phyloP scores from a whole-genome alignment of 2,797 vertebrate species.

The Neosilurus hyrtlii region DNA sequence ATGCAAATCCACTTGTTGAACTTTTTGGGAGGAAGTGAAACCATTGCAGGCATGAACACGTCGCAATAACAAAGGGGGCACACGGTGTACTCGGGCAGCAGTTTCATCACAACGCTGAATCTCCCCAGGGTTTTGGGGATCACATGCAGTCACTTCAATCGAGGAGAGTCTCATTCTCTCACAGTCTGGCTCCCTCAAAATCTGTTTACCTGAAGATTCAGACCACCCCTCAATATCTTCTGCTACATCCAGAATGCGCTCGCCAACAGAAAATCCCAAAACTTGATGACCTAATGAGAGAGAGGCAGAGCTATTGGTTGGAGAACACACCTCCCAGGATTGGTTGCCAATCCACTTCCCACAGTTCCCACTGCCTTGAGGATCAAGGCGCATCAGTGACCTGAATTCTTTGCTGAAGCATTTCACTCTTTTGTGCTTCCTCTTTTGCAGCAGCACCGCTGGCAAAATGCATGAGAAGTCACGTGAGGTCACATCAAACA shows the following conservation, averaged over 20 bases:
- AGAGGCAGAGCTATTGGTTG: constrained; percentile 58
- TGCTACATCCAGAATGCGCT: constrained; percentile 39
- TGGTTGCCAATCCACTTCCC: constrained; percentile 33
- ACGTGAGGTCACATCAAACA: constrained; percentile 52
- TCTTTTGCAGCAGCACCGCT: constrained; percentile 43
- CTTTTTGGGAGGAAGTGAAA: background rate
- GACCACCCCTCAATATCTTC: constrained; percentile 27
- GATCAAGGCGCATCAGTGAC: constrained; percentile 47
- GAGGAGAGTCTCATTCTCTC: constrained; percentile 50
- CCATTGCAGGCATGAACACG: background rate
- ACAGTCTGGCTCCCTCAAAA: constrained; percentile 4
- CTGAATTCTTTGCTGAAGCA: constrained; percentile 67
- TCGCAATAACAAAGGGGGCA: constrained; percentile 39
- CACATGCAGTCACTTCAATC: background rate
- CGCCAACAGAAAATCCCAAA: constrained; percentile 31
- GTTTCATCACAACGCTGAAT: background rate
- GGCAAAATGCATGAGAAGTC: constrained; percentile 62
- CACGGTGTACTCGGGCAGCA: background rate
- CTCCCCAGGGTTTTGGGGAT: constrained; percentile 22
- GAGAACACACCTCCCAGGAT: constrained; percentile 24
- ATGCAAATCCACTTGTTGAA: background rate
- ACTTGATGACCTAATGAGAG: constrained; percentile 48
- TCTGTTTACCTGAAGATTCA: constrained; percentile 6
- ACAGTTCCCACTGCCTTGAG: constrained; percentile 29
- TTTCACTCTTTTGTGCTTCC: constrained; percentile 53